Evolutionary conservation across 1,140 invertebrate species (phyloP).

Genomic region (Drosophila neocordata): DNA sequence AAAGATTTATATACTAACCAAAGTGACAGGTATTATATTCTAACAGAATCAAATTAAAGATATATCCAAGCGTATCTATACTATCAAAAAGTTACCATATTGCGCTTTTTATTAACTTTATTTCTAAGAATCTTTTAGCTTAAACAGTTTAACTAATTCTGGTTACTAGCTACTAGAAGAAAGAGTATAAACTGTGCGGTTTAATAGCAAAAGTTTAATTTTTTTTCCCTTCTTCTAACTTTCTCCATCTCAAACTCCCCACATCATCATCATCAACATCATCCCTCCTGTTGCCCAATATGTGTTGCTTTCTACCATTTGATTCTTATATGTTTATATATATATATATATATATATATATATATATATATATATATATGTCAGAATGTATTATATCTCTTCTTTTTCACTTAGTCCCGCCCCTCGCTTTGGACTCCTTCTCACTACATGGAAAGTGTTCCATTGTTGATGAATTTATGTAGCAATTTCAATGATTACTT

Average conservation of each 20-base stretch:
- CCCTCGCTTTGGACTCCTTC: not conserved
- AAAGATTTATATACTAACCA: not conserved
- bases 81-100: not conserved
- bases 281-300: slow-evolving; percentile 45
- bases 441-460: not conserved
- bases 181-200: not conserved
- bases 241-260: not conserved
- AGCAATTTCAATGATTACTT: slow-evolving; percentile 50
- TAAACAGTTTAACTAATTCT: too few species aligned
- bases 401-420: not conserved
- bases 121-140: not conserved
- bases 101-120: not conserved
- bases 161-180: not conserved
- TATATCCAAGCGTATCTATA: too few species aligned
- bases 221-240: not conserved
- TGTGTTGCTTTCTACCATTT: slow-evolving; percentile 67
- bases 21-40: too few species aligned
- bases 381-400: slow-evolving; percentile 38
- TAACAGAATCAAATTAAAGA: too few species aligned
- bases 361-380: not conserved
- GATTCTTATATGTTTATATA: slow-evolving; percentile 48
- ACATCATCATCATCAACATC: not conserved
- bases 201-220: not conserved
- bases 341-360: not conserved
- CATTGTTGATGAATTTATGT: slow-evolving; percentile 62